Base-by-base conservation (phyloP, 2,113 vertebrate genomes). In the Clarias macrocephalus region DNA sequence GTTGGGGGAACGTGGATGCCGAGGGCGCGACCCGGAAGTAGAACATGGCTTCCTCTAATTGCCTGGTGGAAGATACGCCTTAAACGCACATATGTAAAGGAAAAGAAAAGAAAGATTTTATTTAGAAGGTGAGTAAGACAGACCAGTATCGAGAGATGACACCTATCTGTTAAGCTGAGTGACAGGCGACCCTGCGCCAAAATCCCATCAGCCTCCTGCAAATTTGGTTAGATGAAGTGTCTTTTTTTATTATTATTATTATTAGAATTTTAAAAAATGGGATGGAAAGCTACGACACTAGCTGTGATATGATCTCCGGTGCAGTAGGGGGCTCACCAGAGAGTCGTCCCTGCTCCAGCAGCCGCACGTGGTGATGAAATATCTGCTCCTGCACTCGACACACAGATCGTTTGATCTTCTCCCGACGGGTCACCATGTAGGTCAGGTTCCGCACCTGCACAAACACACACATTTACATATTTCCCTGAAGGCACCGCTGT, bases 381-480 rank as follows among this genome's bases (percentile, higher is more conserved):
- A 99, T 98, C 95, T 99, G 97, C 91, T 99, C 98, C 94, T 99
- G 97, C 89, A 99, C 95, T 89, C 92, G 96, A 93, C 97, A 99
- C 91, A 97, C 91, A 16, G 97, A 97, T 42, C 97, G 95, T 93
- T 99, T 99, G 91, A 99, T 98, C 94, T 99, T 99, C 94, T 99
- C 98, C 92, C 98, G 94, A 88, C 98, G 96, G 0, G 97, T 99
- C 95, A 99, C 98, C 98, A 99, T 99, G 94, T 99, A 99, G 82
- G 97, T 99, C 92, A 99, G 95, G 92, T 99, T 99, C 23, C 98
- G 96, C 66, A 99, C 98, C 98, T 99, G 92, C 83, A 73, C 37
- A 80, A 59, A 72, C 28, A 86, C 18, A 85, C 42, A 76, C 57
- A 72, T 15, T 48, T 52, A 62, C 81, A 82, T 75, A 63, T 37